A percentile compares a stretch with the other conserved stretches of the same genome.
phyloP scores from a whole-genome alignment of 2,888 invertebrate genomes.

The Ecliptopera silaceata region DNA sequence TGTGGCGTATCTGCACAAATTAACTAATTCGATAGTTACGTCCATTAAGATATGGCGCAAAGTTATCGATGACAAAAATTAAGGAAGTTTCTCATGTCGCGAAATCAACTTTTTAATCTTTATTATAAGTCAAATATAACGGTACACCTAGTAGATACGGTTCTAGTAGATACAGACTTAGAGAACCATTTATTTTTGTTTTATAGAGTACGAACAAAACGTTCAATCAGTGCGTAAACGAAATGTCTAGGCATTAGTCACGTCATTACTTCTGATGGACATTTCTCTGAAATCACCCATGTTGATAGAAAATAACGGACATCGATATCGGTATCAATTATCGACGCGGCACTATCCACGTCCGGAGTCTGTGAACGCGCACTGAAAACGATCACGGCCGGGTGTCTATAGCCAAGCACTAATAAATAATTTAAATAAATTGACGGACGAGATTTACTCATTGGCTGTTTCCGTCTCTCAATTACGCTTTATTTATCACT shows the following conservation, averaged over 20 bases:
- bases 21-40: conserved; percentile 74
- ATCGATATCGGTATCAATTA: conserved; percentile 50
- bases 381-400: conserved; percentile 75
- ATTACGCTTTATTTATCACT: conserved; percentile 83
- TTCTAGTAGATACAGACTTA: not conserved
- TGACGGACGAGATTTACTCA: conserved; percentile 84
- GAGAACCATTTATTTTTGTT: not conserved
- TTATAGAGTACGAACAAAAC: not conserved
- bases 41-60: conserved; percentile 18
- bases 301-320: conserved; percentile 14
- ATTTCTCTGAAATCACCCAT: conserved; percentile 13
- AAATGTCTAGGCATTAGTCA: not conserved
- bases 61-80: conserved; percentile 22
- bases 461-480: conserved; percentile 82
- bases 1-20: conserved; percentile 80
- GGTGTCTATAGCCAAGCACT: conserved; percentile 82
- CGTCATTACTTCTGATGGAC: not conserved
- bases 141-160: not conserved
- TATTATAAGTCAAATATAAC: not conserved
- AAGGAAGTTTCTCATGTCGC: not conserved
- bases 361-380: conserved; percentile 74
- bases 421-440: conserved; percentile 84
- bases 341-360: conserved; percentile 56
- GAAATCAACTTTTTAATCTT: not conserved
- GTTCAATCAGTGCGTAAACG: not conserved